Percentiles rank a stretch among this genome's conserved stretches.
phyloP scores from a whole-genome alignment of 2,888 invertebrate genomes.

The Oithona nana region DNA sequence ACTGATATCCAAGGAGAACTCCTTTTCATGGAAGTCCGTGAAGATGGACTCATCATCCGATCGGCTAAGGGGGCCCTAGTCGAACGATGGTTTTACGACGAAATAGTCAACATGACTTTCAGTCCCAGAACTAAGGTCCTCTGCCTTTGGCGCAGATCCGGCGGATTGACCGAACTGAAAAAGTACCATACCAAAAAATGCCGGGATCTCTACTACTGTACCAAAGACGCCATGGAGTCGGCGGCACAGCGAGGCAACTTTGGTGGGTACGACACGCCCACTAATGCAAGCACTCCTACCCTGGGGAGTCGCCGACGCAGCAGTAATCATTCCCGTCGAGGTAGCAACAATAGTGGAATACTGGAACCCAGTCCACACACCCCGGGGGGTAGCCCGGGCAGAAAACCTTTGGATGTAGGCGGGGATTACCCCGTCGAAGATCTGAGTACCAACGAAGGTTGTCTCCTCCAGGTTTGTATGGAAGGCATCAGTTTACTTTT shows the following conservation, averaged over 20 bases:
- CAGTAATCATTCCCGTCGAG: not conserved
- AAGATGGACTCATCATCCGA: constrained; percentile 73
- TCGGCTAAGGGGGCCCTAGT: constrained; percentile 67
- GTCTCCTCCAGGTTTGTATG: constrained; percentile 93
- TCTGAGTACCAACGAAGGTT: constrained; percentile 88
- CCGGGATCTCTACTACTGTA: constrained; percentile 91
- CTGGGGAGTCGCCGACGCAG: constrained; percentile 41
- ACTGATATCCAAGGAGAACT: constrained; percentile 58
- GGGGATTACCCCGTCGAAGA: constrained; percentile 99
- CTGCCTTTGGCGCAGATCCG: constrained; percentile 89
- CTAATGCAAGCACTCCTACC: constrained; percentile 28
- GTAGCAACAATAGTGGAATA: not conserved
- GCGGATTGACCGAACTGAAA: constrained; percentile 81
- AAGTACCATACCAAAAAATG: constrained; percentile 99
- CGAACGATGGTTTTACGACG: constrained; percentile 97
- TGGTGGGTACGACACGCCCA: constrained; percentile 29
- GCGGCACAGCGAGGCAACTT: constrained; percentile 42
- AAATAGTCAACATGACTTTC: constrained; percentile 97
- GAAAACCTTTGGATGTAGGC: constrained; percentile 45
- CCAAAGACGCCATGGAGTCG: constrained; percentile 93
- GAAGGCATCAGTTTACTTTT: constrained; percentile 97
- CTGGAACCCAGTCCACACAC: not conserved
- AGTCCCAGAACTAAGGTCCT: constrained; percentile 90
- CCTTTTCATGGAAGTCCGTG: constrained; percentile 72
- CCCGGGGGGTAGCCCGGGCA: not conserved